Conservation (phyloP, 2,113 vertebrate genomes). For the Malurus melanocephalus region DNA sequence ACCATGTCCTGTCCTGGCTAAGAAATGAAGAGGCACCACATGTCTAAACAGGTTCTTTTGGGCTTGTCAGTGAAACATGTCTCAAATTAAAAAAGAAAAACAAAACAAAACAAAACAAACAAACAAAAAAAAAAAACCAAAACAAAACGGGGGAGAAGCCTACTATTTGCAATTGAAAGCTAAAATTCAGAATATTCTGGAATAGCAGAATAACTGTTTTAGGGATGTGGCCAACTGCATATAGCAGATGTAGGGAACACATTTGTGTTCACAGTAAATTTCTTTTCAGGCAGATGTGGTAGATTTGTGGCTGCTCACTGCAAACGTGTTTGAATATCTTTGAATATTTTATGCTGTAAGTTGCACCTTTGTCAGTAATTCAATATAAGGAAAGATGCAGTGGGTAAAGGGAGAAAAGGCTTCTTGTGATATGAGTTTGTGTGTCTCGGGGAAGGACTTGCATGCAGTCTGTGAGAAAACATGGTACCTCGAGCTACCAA, state of each 20-base stretch:
- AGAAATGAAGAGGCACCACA: background rate
- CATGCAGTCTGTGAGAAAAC: background rate
- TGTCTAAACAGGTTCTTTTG: background rate
- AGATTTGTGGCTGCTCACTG: background rate
- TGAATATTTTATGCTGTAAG: background rate
- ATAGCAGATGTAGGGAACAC: background rate
- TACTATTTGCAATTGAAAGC: background rate
- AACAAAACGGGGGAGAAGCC: fast-evolving
- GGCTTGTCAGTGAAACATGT: background rate
- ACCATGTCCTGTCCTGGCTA: background rate
- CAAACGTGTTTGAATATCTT: background rate
- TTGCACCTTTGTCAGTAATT: background rate
- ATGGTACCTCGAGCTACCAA: background rate
- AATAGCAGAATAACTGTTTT: background rate
- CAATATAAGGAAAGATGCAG: background rate
- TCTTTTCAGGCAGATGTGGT: background rate
- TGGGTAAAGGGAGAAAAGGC: background rate
- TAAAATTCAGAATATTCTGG: background rate
- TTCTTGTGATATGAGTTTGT: background rate
- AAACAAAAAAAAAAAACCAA: too few species aligned
- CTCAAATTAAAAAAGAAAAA: background rate
- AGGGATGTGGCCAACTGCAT: background rate
- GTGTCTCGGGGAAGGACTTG: background rate
- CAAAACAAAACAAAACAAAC: too few species aligned
- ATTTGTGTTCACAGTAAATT: background rate